These are phyloP conservation scores for Talpa occidentalis DNA, from an alignment of 2,113 vertebrate genomes.

Conservation along the genomic window DNA sequence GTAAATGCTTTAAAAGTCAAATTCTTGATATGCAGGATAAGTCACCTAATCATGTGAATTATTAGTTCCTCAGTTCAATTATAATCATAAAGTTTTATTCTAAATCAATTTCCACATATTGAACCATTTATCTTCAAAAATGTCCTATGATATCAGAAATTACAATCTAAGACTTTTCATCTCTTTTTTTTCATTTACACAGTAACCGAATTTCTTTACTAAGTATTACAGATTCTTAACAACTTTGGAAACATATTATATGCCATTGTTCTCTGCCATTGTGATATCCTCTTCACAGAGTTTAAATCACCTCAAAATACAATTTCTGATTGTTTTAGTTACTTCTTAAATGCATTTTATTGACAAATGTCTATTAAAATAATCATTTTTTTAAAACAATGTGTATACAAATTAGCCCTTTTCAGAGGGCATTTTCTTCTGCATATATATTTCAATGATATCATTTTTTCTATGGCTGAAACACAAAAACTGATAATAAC, in stretches of 20 bases:
- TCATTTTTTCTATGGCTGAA: background rate
- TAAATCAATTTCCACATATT: background rate
- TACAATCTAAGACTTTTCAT: background rate
- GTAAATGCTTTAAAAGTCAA: background rate
- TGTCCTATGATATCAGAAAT: constrained; percentile 24
- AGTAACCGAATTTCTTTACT: background rate
- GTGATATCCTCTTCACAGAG: background rate
- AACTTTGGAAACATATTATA: constrained; percentile 11
- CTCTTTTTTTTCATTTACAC: background rate
- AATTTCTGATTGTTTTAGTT: constrained; percentile 12
- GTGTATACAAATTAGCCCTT: background rate
- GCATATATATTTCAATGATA: background rate
- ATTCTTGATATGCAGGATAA: background rate
- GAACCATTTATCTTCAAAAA: background rate
- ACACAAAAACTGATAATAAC: background rate
- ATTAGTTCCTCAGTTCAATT: constrained; percentile 26
- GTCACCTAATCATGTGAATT: background rate
- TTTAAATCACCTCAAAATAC: background rate
- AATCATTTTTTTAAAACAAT: background rate
- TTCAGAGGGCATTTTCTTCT: constrained; percentile 4
- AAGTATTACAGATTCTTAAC: background rate
- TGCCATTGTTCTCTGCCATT: background rate
- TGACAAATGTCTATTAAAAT: background rate
- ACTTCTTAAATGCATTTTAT: background rate
- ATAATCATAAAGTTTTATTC: accelerated